A percentile compares a stretch with the other conserved stretches of the same genome.
phyloP scores from a whole-genome alignment of 2,888 invertebrate genomes.

The Caenorhabditis wallacei region DNA sequence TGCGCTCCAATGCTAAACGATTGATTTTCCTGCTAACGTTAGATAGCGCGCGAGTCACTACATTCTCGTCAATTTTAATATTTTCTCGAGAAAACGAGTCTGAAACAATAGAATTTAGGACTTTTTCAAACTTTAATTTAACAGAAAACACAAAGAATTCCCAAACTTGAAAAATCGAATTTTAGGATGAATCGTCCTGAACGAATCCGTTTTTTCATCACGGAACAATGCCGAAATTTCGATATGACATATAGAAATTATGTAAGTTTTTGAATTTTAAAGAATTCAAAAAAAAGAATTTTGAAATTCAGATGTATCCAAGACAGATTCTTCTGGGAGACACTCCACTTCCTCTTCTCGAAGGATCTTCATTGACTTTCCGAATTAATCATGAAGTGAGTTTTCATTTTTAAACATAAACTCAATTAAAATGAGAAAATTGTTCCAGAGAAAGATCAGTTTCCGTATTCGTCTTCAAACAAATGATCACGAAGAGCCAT shows the following conservation, averaged over 20 bases:
- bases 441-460: conserved; percentile 41
- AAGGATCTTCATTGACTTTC: conserved; percentile 34
- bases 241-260: conserved; percentile 28
- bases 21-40: conserved; percentile 27
- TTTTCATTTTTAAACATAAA: neutral
- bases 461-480: conserved; percentile 33
- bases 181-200: conserved; percentile 48
- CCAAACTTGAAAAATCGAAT: neutral
- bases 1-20: conserved; percentile 28
- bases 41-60: conserved; percentile 18
- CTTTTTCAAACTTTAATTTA: neutral
- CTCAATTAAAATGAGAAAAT: neutral
- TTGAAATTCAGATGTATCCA: conserved; percentile 37
- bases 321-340: conserved; percentile 44
- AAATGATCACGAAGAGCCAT: neutral
- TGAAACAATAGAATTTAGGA: neutral
- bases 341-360: conserved; percentile 21
- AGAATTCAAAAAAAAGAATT: neutral
- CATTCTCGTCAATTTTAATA: neutral
- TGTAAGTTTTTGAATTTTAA: conserved; percentile 7
- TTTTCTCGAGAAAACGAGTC: neutral
- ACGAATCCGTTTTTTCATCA: conserved; percentile 48
- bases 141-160: too few relatives aligned
- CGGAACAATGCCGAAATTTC: conserved; percentile 27
- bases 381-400: conserved; percentile 25